Evolutionary conservation across 2,113 vertebrate species (phyloP).

Genomic region (Nothocercus julius): DNA sequence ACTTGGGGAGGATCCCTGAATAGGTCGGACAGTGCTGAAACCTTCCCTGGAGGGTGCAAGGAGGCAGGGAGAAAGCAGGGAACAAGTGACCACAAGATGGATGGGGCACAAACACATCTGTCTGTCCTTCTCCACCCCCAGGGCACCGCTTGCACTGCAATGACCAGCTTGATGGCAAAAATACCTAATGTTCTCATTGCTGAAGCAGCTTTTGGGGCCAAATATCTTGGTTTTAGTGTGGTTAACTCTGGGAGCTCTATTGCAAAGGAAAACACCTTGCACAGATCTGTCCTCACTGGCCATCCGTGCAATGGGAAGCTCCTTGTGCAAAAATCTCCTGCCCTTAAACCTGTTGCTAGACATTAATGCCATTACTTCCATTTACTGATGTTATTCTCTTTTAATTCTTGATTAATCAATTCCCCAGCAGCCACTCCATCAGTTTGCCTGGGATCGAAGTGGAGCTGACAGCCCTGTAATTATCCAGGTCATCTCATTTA

Average conservation of each 20-base stretch:
- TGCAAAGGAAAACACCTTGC: background rate
- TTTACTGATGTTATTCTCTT: slow-evolving; percentile 34
- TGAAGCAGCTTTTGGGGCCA: background rate
- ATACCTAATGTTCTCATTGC: background rate
- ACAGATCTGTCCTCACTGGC: background rate
- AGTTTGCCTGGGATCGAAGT: background rate
- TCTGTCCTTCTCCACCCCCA: background rate
- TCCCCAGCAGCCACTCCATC: slow-evolving; percentile 41
- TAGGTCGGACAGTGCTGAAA: background rate
- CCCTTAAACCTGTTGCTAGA: background rate
- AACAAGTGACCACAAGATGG: rapidly evolving
- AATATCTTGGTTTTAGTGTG: background rate
- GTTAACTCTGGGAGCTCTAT: background rate
- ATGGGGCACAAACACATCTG: rapidly evolving
- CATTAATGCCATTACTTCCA: background rate
- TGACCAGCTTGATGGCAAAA: background rate
- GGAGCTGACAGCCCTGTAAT: slow-evolving; percentile 54
- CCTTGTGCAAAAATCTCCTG: background rate
- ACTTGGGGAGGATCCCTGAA: background rate
- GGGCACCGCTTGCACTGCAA: rapidly evolving
- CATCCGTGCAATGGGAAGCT: background rate
- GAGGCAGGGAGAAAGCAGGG: background rate
- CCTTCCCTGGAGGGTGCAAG: background rate
- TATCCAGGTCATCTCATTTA: slow-evolving; percentile 54
- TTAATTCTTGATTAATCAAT: slow-evolving; percentile 49